Percentiles rank a stretch among this genome's conserved stretches.
Evolutionary conservation across 1,140 invertebrate species (phyloP).

Genomic region (Schlechtendalia chinensis): DNA sequence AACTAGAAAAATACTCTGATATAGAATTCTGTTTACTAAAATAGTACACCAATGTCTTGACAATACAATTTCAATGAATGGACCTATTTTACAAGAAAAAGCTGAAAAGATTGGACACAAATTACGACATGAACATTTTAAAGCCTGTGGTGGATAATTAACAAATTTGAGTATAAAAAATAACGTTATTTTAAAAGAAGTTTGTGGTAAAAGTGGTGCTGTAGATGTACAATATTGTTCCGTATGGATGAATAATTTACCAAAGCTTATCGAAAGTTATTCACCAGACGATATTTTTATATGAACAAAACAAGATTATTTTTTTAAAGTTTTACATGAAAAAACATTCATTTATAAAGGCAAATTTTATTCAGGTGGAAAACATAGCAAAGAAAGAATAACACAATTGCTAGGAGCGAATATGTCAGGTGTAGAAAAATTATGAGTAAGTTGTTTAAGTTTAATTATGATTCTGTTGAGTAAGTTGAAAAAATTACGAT

Average conservation of each 20-base stretch:
- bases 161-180: slow-evolving; percentile 1
- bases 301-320: background rate
- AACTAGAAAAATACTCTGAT: no score
- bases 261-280: background rate
- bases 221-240: slow-evolving; percentile 2
- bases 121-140: no score
- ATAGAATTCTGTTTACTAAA: no score
- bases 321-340: background rate
- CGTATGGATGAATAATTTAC: slow-evolving; percentile 3
- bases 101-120: no score
- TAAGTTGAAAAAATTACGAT: slow-evolving; percentile 10
- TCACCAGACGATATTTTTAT: background rate
- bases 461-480: slow-evolving; percentile 56
- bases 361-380: background rate
- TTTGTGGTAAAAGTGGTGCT: background rate
- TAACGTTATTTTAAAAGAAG: background rate
- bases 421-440: background rate
- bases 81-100: no score
- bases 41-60: no score
- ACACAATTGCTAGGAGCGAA: background rate
- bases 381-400: background rate
- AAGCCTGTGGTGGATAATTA: background rate
- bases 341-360: background rate
- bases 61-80: no score
- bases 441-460: no score